phyloP scores from a whole-genome alignment of 2,797 vertebrate species.

The Notolepis coatsorum region DNA sequence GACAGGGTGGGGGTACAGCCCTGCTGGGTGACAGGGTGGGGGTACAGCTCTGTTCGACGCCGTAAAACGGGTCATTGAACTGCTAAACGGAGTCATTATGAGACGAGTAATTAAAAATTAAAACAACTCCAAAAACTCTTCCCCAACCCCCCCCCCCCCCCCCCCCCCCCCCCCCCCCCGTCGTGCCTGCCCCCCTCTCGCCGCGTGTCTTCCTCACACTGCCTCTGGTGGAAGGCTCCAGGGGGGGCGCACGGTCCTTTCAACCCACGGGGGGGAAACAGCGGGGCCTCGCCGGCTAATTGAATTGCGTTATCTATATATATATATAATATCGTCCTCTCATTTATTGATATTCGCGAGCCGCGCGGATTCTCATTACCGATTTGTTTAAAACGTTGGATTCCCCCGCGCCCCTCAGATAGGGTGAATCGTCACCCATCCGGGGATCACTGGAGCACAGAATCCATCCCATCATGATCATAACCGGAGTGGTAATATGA shows the following conservation, averaged over 20 bases:
- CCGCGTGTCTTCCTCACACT: slow-evolving; percentile 68
- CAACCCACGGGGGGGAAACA: slow-evolving; percentile 80
- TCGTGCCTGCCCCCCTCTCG: slow-evolving; percentile 69
- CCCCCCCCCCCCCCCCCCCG: too few species aligned
- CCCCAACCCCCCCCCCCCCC: slow-evolving; percentile 67
- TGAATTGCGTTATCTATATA: slow-evolving; percentile 78
- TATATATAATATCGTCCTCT: too few species aligned
- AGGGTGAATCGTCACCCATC: slow-evolving; percentile 51
- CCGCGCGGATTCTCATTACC: slow-evolving; percentile 69
- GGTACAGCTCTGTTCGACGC: slow-evolving; percentile 81
- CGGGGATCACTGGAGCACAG: slow-evolving; percentile 51
- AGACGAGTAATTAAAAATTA: slow-evolving; percentile 88
- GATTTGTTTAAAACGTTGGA: slow-evolving; percentile 69
- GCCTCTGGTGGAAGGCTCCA: slow-evolving; percentile 75
- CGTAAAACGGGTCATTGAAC: slow-evolving; percentile 86
- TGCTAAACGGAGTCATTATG: slow-evolving; percentile 88
- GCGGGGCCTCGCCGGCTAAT: slow-evolving; percentile 73
- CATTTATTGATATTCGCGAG: slow-evolving; percentile 73
- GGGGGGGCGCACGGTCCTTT: slow-evolving; percentile 76
- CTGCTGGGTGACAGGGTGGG: slow-evolving; percentile 84
- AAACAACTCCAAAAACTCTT: slow-evolving; percentile 79
- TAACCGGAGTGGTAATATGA: slow-evolving; percentile 49
- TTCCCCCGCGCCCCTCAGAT: slow-evolving; percentile 62
- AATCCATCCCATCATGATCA: slow-evolving; percentile 58
- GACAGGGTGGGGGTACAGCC: too few species aligned